These are phyloP conservation scores for Campoletis sonorensis DNA, from an alignment of 1,140 invertebrate species.

Conservation along the genomic window DNA sequence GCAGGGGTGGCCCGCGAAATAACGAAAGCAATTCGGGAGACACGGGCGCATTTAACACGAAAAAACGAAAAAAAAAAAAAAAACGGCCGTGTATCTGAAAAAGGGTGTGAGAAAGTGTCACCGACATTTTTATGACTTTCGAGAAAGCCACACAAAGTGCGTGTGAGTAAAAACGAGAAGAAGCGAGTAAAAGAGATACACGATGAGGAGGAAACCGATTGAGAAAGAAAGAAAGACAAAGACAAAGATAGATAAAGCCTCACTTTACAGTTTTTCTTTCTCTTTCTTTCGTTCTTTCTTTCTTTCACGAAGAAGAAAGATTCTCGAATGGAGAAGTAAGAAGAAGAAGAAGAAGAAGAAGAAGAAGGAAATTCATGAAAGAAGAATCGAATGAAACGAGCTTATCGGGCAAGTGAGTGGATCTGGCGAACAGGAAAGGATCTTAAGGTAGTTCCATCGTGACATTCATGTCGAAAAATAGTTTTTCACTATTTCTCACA, in stretches of 20 bases:
- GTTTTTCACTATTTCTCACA: too few species aligned
- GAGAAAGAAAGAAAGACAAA: neutral
- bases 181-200: neutral
- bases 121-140: conserved; percentile 62
- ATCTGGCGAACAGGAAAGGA: conserved; percentile 9
- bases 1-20: conserved; percentile 8
- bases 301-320: neutral
- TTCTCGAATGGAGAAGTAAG: conserved; percentile 15
- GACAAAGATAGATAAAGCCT: conserved; percentile 21
- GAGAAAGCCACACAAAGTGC: conserved; percentile 42
- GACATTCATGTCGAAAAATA: too few species aligned
- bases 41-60: conserved; percentile 46
- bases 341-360: too few species aligned
- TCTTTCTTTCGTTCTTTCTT: too few species aligned
- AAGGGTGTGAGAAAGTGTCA: conserved; percentile 68
- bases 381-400: conserved; percentile 48
- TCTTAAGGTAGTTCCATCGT: too few species aligned
- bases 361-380: conserved; percentile 29
- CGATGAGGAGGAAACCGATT: neutral
- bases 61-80: conserved; percentile 47
- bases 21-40: conserved; percentile 20
- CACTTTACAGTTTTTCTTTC: neutral
- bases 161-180: neutral
- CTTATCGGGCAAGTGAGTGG: conserved; percentile 43
- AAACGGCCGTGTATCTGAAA: conserved; percentile 58